Conservation (phyloP, 2,797 vertebrate genomes). For the Coreius guichenoti region DNA sequence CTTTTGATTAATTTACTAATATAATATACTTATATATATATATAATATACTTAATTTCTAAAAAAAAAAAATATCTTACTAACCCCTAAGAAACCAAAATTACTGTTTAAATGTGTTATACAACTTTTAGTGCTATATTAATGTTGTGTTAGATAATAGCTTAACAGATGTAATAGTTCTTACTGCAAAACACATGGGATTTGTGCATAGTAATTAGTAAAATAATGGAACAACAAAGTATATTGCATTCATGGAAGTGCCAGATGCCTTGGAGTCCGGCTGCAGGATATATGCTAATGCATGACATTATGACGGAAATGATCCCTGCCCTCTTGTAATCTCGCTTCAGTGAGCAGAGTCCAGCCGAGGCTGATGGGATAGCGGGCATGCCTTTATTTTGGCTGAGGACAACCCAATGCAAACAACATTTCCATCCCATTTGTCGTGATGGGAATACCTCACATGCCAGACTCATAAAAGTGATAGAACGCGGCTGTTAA, state of each 20-base stretch:
- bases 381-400: slow-evolving; percentile 29
- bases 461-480: slow-evolving; percentile 51
- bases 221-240: not conserved
- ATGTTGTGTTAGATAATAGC: not conserved
- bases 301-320: slow-evolving; percentile 38
- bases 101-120: not conserved
- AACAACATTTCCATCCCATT: slow-evolving; percentile 61
- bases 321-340: slow-evolving; percentile 32
- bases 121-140: not conserved
- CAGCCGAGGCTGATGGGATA: slow-evolving; percentile 36
- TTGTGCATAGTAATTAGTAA: slow-evolving; percentile 5
- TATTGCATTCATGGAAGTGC: not conserved
- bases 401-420: slow-evolving; percentile 37
- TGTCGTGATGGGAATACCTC: slow-evolving; percentile 35
- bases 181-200: not conserved
- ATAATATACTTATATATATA: no score
- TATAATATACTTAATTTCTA: no score
- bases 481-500: slow-evolving; percentile 47
- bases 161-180: not conserved
- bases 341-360: slow-evolving; percentile 49
- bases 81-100: not conserved
- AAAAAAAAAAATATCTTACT: no score
- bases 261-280: slow-evolving; percentile 34
- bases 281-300: slow-evolving; percentile 46
- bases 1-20: no score